Base-by-base conservation (phyloP, 1,140 invertebrate species). In the Holotrichia oblita region DNA sequence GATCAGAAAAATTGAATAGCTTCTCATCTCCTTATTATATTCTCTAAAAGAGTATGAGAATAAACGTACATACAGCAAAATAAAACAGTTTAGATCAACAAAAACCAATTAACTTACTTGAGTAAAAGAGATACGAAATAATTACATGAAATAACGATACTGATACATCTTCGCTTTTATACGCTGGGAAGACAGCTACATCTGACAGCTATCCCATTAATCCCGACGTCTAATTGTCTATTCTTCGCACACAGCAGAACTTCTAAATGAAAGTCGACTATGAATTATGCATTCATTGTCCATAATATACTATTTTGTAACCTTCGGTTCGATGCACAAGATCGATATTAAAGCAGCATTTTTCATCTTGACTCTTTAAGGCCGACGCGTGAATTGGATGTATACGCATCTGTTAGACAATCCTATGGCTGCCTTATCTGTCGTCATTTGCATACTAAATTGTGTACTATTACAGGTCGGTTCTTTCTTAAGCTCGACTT, bases 301-400 rank as follows among this genome's bases (percentile, higher is more conserved):
- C 61, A 14, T 69, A 69, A 27, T 27, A 20, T 27, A 69, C 22
- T 34, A 24, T 69, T 10, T 14, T 27, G 61, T 69, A 69, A 34
- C 61, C 61, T 69, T 69, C 61, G 61, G 3, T 22, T 69, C 27
- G 61, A 10, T n/a, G 61, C 8, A 24, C 20, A 24, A 34, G 61
- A 69, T 69, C 61, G 61, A 27, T 69, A 69, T 27, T 69, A 12
- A 7, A 69, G 61, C 17, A 69, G 27, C 61, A 69, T 69, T 69
- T 69, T 69, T 69, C 61, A 69, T 69, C 61, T 69, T 24, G 61
- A 69, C 61, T 69, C 20, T 14, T 69, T 69, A 69, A 69, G 61
- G 61, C 20, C 61, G 61, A 69, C 61, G 61, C 20, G 22, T 34
- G 61, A 69, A 69, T 69, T 69, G 24, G 61, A 69, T 69, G 61